A percentile compares a stretch with the other conserved stretches of the same genome.
Conservation (phyloP, 2,113 vertebrate species). For the Chunga burmeisteri region DNA sequence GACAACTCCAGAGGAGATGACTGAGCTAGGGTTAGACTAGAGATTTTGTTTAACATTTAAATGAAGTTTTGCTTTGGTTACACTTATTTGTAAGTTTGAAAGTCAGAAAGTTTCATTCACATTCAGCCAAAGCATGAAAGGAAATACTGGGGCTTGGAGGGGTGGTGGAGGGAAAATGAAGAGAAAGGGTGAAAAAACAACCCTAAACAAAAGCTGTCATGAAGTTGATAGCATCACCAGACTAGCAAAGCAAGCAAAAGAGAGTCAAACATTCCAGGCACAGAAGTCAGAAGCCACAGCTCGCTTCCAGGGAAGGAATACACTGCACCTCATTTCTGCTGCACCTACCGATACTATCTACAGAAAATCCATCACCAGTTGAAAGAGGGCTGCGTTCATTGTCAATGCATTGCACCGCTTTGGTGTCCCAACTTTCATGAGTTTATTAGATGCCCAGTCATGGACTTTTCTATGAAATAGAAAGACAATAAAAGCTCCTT, state of each 20-base stretch:
- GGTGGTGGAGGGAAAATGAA: neutral
- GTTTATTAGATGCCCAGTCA: slow-evolving; percentile 17
- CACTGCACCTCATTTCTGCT: slow-evolving; percentile 27
- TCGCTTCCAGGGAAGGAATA: slow-evolving; percentile 47
- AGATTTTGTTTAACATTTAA: neutral
- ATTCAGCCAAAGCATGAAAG: slow-evolving; percentile 57
- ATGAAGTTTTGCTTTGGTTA: neutral
- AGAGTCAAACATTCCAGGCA: slow-evolving; percentile 32
- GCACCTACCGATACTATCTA: slow-evolving; percentile 47
- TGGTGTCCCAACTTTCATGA: neutral
- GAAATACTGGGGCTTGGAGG: neutral
- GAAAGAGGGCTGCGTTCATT: slow-evolving; percentile 29
- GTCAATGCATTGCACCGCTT: neutral
- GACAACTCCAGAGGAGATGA: neutral
- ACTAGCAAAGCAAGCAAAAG: slow-evolving; percentile 44
- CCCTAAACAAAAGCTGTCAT: slow-evolving; percentile 38
- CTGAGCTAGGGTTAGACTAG: neutral
- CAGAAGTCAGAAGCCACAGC: slow-evolving; percentile 2
- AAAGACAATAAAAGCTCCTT: neutral
- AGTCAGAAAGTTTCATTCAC: slow-evolving; percentile 53
- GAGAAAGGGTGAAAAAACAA: neutral
- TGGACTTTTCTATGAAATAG: slow-evolving; percentile 13
- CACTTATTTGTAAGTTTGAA: slow-evolving; percentile 47
- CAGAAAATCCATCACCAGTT: slow-evolving; percentile 50
- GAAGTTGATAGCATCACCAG: slow-evolving; percentile 40